Evolutionary conservation across 2,797 vertebrate species (phyloP), one percentile per base, ranked within the genome.

Genomic region (Mycteria americana): DNA sequence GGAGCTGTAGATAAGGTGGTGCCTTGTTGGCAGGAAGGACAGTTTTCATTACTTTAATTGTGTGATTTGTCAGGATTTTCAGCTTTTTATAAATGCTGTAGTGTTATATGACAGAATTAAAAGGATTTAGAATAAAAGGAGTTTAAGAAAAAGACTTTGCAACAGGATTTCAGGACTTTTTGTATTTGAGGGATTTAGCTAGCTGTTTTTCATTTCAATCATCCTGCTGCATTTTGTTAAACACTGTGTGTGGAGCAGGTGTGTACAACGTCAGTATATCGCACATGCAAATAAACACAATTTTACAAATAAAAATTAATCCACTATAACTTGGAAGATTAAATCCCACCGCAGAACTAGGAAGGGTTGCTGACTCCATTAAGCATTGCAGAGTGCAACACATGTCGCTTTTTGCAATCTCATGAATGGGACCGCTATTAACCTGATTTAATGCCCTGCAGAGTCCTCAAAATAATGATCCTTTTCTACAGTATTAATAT

Each of bases 31-130:
- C 98, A 97, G 96, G 84, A 92, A 97, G 97, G 93, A 90, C 97
- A 94, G 95, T 98, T 98, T 98, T 98, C 98, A 98, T 98, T 98
- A 98, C 97, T 98, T 98, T 98, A 98, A 98, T 98, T 98, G 98
- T 98, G 98, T 94, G 98, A 98, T 98, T 98, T 98, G 97, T 98
- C 98, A 96, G 98, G 98, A 98, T 98, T 98, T 98, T 96, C 98
- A 98, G 98, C 98, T 98, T 98, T 98, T 98, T 96, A 81, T 97
- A 98, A 98, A 98, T 97, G 97, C 98, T 98, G 96, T 95, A 98
- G 98, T 98, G 98, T 98, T 98, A 97, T 97, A 98, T 98, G 97
- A 98, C 97, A 98, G 98, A 98, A 98, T 98, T 98, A 98, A 98
- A 98, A 98, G 98, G 98, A 98, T 98, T 98, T 98, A 97, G 96